Conservation (phyloP, 2,888 invertebrate species). For the Epicampocera succincta region DNA sequence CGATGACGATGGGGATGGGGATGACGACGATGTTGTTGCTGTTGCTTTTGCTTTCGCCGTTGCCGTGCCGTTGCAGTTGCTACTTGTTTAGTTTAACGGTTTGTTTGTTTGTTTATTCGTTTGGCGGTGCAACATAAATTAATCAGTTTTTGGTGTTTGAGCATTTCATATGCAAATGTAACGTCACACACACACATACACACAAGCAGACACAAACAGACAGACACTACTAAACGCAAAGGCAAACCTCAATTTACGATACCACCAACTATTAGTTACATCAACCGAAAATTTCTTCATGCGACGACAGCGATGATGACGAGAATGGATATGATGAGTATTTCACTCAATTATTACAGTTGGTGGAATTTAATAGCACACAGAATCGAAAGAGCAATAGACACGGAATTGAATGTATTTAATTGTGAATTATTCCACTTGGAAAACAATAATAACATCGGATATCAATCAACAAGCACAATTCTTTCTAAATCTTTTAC, state of each 20-base stretch:
- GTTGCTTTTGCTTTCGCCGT: background rate
- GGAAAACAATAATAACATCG: too few relatives aligned
- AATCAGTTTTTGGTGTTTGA: conserved; percentile 65
- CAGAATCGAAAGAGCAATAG: conserved; percentile 14
- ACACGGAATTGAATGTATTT: background rate
- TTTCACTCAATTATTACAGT: conserved; percentile 60
- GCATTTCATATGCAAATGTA: conserved; percentile 61
- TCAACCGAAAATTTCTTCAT: conserved; percentile 15
- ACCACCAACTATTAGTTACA: conserved; percentile 16
- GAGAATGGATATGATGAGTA: conserved; percentile 16
- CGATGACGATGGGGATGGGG: too few relatives aligned
- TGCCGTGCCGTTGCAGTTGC: conserved; percentile 1
- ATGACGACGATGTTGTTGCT: too few relatives aligned
- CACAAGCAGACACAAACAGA: background rate
- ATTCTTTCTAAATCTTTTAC: too few relatives aligned
- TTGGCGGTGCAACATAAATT: conserved; percentile 63
- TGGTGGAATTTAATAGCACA: conserved; percentile 46
- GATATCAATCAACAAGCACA: too few relatives aligned
- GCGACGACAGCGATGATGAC: background rate
- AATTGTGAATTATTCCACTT: background rate
- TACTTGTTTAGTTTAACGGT: conserved; percentile 43
- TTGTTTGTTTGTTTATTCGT: conserved; percentile 40
- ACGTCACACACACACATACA: background rate
- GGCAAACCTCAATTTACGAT: background rate
- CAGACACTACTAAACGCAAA: background rate